Conservation (phyloP, 2,797 vertebrate species). For the Phoebastria nigripes region DNA sequence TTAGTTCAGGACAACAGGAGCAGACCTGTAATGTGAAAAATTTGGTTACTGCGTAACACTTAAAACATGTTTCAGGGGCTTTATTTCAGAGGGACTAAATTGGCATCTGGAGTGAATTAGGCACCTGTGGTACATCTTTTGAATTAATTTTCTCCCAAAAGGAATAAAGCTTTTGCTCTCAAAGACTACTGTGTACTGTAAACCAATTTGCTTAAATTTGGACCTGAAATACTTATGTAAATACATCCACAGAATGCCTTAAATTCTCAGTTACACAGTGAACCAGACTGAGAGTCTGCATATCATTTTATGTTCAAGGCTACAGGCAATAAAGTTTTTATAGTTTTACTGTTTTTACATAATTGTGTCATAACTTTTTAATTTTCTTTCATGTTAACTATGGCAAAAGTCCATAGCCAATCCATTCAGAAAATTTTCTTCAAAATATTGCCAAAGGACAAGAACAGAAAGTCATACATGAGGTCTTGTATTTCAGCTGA, state of each 20-base stretch:
- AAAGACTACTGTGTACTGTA: background rate
- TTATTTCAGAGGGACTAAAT: background rate
- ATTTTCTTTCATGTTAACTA: background rate
- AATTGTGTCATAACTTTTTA: background rate
- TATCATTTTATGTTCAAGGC: background rate
- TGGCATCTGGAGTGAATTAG: background rate
- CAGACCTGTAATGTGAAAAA: background rate
- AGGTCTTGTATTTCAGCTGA: background rate
- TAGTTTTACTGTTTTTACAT: background rate
- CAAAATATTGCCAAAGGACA: background rate
- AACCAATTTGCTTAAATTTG: background rate
- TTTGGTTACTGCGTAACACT: background rate
- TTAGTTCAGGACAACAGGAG: background rate
- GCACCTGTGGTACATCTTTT: background rate
- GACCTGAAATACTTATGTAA: background rate
- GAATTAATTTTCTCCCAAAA: background rate
- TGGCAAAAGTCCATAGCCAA: background rate
- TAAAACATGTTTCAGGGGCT: background rate
- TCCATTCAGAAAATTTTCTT: background rate
- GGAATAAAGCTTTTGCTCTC: background rate
- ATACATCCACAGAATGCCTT: background rate
- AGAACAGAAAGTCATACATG: background rate
- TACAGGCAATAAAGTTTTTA: background rate
- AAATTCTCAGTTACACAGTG: background rate
- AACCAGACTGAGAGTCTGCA: background rate